Evolutionary conservation across 2,888 invertebrate species (phyloP).

Genomic region (Agriopis leucophaearia): DNA sequence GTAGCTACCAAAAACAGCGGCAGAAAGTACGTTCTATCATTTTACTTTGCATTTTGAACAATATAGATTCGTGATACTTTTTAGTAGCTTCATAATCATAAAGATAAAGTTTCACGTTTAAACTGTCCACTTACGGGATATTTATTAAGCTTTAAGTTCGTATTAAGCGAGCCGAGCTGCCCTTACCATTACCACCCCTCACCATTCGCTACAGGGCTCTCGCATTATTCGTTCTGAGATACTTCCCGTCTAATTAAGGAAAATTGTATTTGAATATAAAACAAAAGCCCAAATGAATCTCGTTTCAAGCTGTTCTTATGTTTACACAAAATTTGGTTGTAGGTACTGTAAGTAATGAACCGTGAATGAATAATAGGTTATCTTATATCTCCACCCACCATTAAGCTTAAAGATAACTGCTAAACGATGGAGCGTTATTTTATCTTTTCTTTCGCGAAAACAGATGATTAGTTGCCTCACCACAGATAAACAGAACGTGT

Average conservation of each 20-base stretch:
- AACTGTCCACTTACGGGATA: constrained; percentile 51
- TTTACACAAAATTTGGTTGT: constrained; percentile 54
- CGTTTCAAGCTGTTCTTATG: constrained; percentile 62
- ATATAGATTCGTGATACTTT: constrained; percentile 44
- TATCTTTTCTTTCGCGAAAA: constrained; percentile 22
- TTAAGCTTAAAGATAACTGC: constrained; percentile 42
- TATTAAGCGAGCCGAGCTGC: constrained; percentile 45
- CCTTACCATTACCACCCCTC: constrained; percentile 40
- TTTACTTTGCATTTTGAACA: constrained; percentile 19
- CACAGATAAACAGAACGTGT: constrained; percentile 1
- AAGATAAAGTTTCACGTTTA: constrained; percentile 48
- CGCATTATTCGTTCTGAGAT: constrained; percentile 70
- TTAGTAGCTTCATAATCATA: constrained; percentile 45
- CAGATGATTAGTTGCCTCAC: neutral
- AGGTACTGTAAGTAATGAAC: constrained; percentile 47
- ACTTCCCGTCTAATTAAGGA: constrained; percentile 72
- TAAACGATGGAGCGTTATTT: constrained; percentile 39
- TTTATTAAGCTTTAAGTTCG: constrained; percentile 54
- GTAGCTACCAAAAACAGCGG: constrained; percentile 5
- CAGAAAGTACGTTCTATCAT: constrained; percentile 21
- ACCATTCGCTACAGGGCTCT: constrained; percentile 43
- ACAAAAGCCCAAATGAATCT: constrained; percentile 60
- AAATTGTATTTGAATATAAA: constrained; percentile 75
- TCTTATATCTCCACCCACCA: constrained; percentile 39
- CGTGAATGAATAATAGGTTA: constrained; percentile 48